A percentile compares a stretch with the other conserved stretches of the same genome.
Conservation (phyloP, 2,888 invertebrate genomes). For the Thera britannica region DNA sequence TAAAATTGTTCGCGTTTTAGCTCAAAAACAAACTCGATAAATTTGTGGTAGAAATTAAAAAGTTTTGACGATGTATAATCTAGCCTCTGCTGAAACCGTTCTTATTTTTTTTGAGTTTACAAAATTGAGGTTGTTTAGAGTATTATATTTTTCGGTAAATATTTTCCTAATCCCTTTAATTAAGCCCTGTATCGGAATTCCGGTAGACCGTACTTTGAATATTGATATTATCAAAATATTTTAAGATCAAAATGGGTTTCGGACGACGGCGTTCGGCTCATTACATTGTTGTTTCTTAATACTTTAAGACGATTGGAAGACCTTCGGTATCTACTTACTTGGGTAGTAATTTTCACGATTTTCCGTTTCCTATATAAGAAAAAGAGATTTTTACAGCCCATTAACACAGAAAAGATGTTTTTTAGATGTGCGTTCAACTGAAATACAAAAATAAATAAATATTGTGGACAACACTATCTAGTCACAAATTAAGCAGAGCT, state of each 20-base stretch:
- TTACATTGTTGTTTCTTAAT: conserved; percentile 6
- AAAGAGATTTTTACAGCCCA: too few species aligned
- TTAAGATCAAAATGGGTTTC: conserved; percentile 16
- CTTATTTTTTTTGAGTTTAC: neutral
- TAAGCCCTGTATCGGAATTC: conserved; percentile 11
- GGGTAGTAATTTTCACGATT: neutral
- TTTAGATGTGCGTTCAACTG: too few species aligned
- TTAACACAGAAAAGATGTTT: too few species aligned
- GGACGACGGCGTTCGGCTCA: neutral
- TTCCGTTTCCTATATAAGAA: neutral
- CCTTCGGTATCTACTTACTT: neutral
- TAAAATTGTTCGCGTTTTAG: too few species aligned
- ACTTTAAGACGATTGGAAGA: neutral
- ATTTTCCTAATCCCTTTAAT: conserved; percentile 13
- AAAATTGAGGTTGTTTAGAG: neutral
- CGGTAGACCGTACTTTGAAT: conserved; percentile 15
- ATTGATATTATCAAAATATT: conserved; percentile 15
- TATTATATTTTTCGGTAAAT: neutral
- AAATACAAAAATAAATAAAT: too few species aligned
- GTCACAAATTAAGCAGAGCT: too few species aligned
- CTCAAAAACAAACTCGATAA: too few species aligned
- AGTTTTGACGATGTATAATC: too few species aligned
- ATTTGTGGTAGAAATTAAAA: too few species aligned
- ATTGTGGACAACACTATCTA: too few species aligned
- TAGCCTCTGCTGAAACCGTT: too few species aligned